Percentiles rank a stretch among this genome's conserved stretches.
Conservation (phyloP, 2,113 vertebrate species). For the Eolophus roseicapilla region DNA sequence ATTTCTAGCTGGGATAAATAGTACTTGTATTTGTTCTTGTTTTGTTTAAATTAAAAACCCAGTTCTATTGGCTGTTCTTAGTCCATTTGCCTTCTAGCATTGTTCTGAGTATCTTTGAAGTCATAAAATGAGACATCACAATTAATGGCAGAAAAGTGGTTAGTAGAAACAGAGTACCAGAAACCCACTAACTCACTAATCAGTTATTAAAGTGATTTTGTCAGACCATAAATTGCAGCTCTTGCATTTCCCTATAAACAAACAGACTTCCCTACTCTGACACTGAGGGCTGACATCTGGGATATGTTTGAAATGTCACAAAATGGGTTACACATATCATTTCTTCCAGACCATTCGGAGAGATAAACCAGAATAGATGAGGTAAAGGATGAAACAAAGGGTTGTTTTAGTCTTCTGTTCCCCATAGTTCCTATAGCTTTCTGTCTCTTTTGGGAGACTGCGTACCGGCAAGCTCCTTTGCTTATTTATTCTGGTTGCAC, state of each 20-base stretch:
- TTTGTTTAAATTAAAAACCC: conserved; percentile 10
- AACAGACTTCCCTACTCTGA: neutral
- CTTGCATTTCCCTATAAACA: neutral
- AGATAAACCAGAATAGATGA: neutral
- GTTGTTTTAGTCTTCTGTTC: neutral
- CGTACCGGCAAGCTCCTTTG: neutral
- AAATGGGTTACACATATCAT: neutral
- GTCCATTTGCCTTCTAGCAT: neutral
- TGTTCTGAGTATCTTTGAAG: neutral
- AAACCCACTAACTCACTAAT: neutral
- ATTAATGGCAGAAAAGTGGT: neutral
- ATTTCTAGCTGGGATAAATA: conserved; percentile 24
- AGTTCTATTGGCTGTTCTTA: neutral
- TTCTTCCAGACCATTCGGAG: neutral
- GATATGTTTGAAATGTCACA: neutral
- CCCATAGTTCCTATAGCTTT: neutral
- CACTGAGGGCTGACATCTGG: neutral
- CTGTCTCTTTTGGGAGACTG: neutral
- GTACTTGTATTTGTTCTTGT: neutral
- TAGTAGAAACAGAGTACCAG: neutral
- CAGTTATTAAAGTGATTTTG: neutral
- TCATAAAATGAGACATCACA: neutral
- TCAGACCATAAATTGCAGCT: conserved; percentile 10
- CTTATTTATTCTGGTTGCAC: neutral
- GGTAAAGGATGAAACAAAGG: neutral